Base-by-base conservation (phyloP, 2,797 vertebrate species). In the Xenopus petersii region DNA sequence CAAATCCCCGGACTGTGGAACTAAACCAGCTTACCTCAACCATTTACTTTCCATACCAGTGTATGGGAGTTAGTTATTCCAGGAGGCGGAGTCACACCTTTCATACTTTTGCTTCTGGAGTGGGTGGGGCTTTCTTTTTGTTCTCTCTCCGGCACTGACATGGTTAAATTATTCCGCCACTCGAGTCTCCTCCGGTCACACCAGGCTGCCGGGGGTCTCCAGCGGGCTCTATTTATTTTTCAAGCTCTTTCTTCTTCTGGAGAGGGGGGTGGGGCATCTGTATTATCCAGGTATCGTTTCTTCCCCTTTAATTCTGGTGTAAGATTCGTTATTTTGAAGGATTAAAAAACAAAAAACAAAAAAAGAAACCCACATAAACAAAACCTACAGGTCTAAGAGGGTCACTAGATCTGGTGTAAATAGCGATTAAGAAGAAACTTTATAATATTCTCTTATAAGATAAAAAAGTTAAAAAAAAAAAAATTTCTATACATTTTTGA, bases 1-100 rank as follows among this genome's bases (percentile, higher is more conserved):
- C 55, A 21, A 64, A 61, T 64, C 60, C 75, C 21, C 21, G 21
- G 21, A 21, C 21, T 21, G 21, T 21, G 21, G 70, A 83, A 63
- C 10, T 46, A 85, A 83, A 85, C 85, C 86, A 86, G 85, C 87
- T 90, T 92, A 92, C 91, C 91, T 93, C 91, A 92, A 87, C 85
- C 82, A 84, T 82, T 21, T 84, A 68, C 47, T 70, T 73, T 60
- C 71, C 64, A 89, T 88, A 21, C 21, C 21, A 21, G 84, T 89
- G 86, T 73, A 21, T 21, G 21, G 75, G 69, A 24, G 69, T 77
- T 77, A 77, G 65, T 64, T 79, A 64, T 73, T 73, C 71, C 54
- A 36, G 46, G 76, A 66, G 76, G 48, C 21, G 71, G 6, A 51
- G 49, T 66, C 75, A 66, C 21, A 67, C 84, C 85, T 86, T 82